A percentile compares a stretch with the other conserved stretches of the same genome.
Conservation (phyloP, 2,888 invertebrate genomes). For the Rosalia funebris region DNA sequence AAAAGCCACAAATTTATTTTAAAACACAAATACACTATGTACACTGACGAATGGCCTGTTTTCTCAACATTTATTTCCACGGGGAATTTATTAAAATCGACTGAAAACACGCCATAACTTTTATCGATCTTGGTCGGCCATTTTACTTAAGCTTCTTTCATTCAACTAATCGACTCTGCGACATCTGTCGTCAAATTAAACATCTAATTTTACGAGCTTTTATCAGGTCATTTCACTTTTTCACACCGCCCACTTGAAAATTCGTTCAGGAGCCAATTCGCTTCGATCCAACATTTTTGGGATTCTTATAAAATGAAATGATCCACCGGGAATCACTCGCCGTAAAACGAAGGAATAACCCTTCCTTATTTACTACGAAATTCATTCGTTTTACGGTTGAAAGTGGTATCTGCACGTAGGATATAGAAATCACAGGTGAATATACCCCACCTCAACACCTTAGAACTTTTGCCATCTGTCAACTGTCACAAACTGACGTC, state of each 20-base stretch:
- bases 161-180: slow-evolving; percentile 35
- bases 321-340: no score
- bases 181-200: slow-evolving; percentile 30
- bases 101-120: slow-evolving; percentile 55
- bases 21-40: slow-evolving; percentile 35
- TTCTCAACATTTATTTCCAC: slow-evolving; percentile 43
- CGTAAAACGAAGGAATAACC: no score
- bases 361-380: background rate
- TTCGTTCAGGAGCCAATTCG: background rate
- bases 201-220: slow-evolving; percentile 24
- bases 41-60: slow-evolving; percentile 27
- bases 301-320: no score
- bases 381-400: background rate
- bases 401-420: background rate
- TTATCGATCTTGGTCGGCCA: slow-evolving; percentile 60
- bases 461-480: background rate
- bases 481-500: slow-evolving; percentile 19
- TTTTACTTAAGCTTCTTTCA: slow-evolving; percentile 52
- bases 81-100: slow-evolving; percentile 47
- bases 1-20: slow-evolving; percentile 28
- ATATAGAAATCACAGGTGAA: background rate
- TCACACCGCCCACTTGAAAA: slow-evolving; percentile 10
- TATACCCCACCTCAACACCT: background rate
- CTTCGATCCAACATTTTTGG: background rate
- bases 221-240: slow-evolving; percentile 15